Percentiles rank a stretch among this genome's conserved stretches.
These are phyloP conservation scores for Seriola rivoliana DNA, from an alignment of 2,113 vertebrate species.

Conservation along the genomic window DNA sequence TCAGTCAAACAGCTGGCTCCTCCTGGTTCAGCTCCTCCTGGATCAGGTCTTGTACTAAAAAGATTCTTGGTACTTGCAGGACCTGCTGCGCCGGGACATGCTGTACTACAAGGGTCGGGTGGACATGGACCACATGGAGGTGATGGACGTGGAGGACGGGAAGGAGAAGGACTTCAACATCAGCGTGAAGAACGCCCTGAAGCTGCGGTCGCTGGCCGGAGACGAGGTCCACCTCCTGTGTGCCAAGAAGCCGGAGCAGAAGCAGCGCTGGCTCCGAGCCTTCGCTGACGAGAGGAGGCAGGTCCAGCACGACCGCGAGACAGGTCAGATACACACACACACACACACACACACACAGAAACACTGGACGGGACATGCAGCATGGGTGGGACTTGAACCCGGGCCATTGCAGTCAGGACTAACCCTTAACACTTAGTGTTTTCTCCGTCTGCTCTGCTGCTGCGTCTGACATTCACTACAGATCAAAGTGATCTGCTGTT, in stretches of 20 bases:
- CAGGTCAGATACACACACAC: constrained; percentile 81
- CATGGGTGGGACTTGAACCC: too few species aligned
- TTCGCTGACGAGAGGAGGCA: constrained; percentile 92
- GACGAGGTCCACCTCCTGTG: constrained; percentile 92
- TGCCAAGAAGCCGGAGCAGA: constrained; percentile 94
- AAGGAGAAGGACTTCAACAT: constrained; percentile 94
- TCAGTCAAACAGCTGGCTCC: too few species aligned
- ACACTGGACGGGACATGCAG: too few species aligned
- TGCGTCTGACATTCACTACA: too few species aligned
- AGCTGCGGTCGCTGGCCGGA: constrained; percentile 80
- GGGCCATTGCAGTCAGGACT: too few species aligned
- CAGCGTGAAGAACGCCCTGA: constrained; percentile 93
- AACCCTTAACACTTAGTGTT: too few species aligned
- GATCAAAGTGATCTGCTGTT: too few species aligned
- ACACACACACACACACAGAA: too few species aligned
- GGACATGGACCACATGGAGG: constrained; percentile 92
- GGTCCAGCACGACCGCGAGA: constrained; percentile 92
- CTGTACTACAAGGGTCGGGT: constrained; percentile 94
- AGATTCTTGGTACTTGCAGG: constrained; percentile 77
- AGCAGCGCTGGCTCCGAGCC: constrained; percentile 93
- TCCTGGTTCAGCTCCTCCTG: too few species aligned
- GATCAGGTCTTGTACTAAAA: too few species aligned
- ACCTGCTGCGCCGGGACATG: constrained; percentile 93
- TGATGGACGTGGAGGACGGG: constrained; percentile 92
- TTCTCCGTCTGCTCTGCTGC: too few species aligned